Base-by-base conservation (phyloP, 2,113 vertebrate genomes). In the Sula dactylatra region DNA sequence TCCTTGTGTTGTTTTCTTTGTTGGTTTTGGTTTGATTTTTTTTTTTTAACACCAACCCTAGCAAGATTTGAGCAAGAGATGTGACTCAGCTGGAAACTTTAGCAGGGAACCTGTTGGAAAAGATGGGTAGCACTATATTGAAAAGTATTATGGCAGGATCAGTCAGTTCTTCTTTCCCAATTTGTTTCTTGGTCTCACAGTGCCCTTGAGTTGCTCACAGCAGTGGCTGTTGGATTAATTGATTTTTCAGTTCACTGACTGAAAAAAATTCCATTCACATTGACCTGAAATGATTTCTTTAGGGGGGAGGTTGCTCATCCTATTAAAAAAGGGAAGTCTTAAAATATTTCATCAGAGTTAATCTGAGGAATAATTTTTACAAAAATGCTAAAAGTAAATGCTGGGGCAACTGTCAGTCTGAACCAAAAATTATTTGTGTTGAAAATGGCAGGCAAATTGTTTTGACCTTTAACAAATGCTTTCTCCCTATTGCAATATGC, bases 241-340 rank as follows among this genome's bases (percentile, higher is more conserved):
- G 93, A 91, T 96, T 97, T 96, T 94, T 96, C 96, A 94, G 92
- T 93, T 94, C 93, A 94, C 84, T 95, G 94, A 61, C 84, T 85
- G 94, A 96, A 96, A 96, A 91, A 95, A 90, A 70, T 88, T 94
- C 81, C 77, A 71, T 89, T 84, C 91, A 91, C 78, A 76, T 61
- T 95, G 94, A 95, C 86, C 77, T 10, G 3, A 86, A 94, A 89
- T 89, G 22, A 89, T 96, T 96, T 93, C 52, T 81, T 87, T 62
- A 15, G 6, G 20, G 83, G 52, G 34, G 6, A 59, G 2, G 0
- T 69, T 96, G 15, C 24, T 96, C 38, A 72, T 90, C 3, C 8
- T 89, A 76, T 69, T 34, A 34, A 88, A 96, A 93, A 59, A 11
- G 5, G 19, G 18, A 70, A 79, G 26, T 52, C 36, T 77, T 76